These are phyloP conservation scores for Melieria picta DNA, from an alignment of 2,888 invertebrate species.

Conservation along the genomic window DNA sequence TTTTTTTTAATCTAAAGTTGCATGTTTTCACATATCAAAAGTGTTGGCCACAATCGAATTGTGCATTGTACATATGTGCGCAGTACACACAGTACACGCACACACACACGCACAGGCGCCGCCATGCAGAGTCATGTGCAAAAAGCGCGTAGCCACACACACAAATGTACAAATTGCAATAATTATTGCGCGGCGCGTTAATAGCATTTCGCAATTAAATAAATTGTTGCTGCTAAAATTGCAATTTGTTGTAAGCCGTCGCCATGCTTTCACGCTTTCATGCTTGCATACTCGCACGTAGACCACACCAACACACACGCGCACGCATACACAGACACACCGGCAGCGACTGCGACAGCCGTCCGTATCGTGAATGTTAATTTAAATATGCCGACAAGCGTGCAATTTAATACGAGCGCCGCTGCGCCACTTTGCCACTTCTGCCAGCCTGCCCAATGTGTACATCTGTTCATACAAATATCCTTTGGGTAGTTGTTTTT, in stretches of 20 bases:
- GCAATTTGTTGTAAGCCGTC: conserved; percentile 38
- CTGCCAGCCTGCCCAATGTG: no score
- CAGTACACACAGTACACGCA: conserved; percentile 8
- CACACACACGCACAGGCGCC: background rate
- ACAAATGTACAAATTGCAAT: conserved; percentile 24
- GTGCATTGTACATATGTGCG: background rate
- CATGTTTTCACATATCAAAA: conserved; percentile 20
- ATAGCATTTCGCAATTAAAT: conserved; percentile 53
- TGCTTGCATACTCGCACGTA: background rate
- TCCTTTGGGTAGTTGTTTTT: no score
- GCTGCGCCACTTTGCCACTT: no score
- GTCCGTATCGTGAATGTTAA: no score
- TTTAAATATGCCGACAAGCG: no score
- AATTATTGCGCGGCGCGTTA: conserved; percentile 41
- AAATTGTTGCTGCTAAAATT: conserved; percentile 47
- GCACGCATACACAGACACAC: background rate
- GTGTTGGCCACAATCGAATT: conserved; percentile 32
- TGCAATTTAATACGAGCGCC: no score
- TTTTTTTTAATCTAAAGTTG: conserved; percentile 21
- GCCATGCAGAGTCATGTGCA: background rate
- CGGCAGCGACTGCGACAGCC: background rate
- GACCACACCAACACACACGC: background rate
- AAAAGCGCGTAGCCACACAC: background rate
- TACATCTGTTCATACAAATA: no score
- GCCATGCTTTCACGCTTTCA: background rate